Evolutionary conservation across 2,113 vertebrate species (phyloP), one percentile per base, ranked within the genome.

Genomic region (Pycnonotus jocosus): DNA sequence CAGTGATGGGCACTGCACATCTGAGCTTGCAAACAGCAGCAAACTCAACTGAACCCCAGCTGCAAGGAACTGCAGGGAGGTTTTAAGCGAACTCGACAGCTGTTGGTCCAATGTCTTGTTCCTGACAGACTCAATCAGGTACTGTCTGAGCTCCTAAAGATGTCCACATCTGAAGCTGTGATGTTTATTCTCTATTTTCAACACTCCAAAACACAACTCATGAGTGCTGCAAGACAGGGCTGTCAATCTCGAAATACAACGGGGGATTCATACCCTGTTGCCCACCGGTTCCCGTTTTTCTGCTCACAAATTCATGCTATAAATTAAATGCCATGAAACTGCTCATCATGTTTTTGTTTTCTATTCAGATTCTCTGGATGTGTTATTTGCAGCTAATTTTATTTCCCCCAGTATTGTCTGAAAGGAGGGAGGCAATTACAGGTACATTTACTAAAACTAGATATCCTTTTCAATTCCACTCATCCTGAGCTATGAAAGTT

Each of bases 251-350:
- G 70, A 93, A 66, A 62, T 24, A 30, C 7, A 73, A 65, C 70
- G 72, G 30, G 48, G 53, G 72, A 91, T 79, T 78, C 91, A 86
- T 57, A 79, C 14, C 5, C 35, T 54, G 12, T 38, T 89, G 50
- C 62, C 90, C 68, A 66, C 33, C 68, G 27, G 21, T 92, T 96
- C 92, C 66, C 93, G 35, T 16, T 93, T 77, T 92, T 72, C 82
- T 85, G 47, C 38, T 83, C 79, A 64, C 56, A 94, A 89, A 94
- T 76, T 45, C 56, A 31, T 76, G 9, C 56, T 53, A 81, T 47
- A 95, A 95, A 96, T 88, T 86, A 93, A 97, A 76, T 88, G 50
- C 42, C 50, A 92, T 8, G 18, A 91, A 92, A 83, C 68, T 70
- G 57, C 58, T 94, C 88, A 69, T 80, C 81, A 70, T 73, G 9